These are phyloP conservation scores for Caenorhabditis virilis DNA, from an alignment of 2,888 invertebrate genomes.

Conservation along the genomic window DNA sequence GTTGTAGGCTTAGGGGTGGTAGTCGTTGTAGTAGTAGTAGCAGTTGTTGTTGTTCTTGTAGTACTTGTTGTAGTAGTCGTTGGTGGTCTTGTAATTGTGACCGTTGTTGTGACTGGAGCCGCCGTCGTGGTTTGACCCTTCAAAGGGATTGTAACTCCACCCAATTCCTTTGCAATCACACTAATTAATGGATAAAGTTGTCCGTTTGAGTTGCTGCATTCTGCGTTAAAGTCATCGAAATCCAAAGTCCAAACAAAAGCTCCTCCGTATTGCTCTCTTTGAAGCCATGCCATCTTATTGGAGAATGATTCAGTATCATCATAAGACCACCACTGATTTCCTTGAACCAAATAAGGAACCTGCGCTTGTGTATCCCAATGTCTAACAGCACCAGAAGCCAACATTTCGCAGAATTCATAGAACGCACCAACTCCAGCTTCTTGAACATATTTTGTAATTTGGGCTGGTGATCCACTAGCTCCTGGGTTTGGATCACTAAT, in stretches of 20 bases:
- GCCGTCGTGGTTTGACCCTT: conserved; percentile 2
- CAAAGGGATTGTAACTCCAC: conserved; percentile 52
- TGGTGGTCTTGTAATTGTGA: conserved; percentile 9
- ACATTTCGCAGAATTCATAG: conserved; percentile 88
- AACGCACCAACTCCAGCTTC: conserved; percentile 93
- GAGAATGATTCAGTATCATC: conserved; percentile 84
- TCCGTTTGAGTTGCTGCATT: conserved; percentile 58
- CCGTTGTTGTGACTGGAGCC: not conserved
- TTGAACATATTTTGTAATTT: conserved; percentile 76
- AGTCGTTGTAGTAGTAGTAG: conserved; percentile 25
- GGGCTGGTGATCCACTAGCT: conserved; percentile 48
- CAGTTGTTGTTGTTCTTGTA: conserved; percentile 18
- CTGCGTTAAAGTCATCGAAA: conserved; percentile 68
- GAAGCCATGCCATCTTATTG: conserved; percentile 72
- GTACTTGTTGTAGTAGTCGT: conserved; percentile 18
- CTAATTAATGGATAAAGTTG: conserved; percentile 64
- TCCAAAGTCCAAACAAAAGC: conserved; percentile 69
- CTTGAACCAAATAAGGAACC: conserved; percentile 79
- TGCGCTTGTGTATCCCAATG: conserved; percentile 77
- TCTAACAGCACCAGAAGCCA: conserved; percentile 80
- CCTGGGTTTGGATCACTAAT: conserved; percentile 46
- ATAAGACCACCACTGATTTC: conserved; percentile 90
- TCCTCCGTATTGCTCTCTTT: conserved; percentile 64
- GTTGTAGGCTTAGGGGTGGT: conserved; percentile 12
- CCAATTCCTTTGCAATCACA: conserved; percentile 62